Conservation (phyloP, 2,797 vertebrate genomes). For the Spinibarbus caldwelli region DNA sequence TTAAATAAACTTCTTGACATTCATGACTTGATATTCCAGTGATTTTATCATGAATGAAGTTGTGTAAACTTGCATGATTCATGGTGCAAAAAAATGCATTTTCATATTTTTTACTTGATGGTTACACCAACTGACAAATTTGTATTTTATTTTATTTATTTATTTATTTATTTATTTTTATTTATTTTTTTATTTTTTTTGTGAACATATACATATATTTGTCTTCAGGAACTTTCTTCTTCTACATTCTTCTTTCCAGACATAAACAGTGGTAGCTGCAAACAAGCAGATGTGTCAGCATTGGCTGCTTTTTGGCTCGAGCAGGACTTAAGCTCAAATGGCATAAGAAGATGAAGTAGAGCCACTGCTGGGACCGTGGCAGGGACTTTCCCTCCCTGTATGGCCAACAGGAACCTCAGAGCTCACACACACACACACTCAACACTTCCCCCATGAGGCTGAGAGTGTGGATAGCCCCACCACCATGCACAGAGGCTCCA, state of each 20-base stretch:
- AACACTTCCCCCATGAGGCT: conserved; percentile 53
- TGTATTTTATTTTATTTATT: neutral
- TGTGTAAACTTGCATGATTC: neutral
- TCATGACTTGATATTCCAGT: neutral
- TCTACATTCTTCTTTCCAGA: conserved; percentile 12
- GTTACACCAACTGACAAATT: neutral
- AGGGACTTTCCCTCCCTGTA: conserved; percentile 61
- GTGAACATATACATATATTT: neutral
- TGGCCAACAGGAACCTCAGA: conserved; percentile 54
- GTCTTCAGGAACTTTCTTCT: neutral
- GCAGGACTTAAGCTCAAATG: neutral
- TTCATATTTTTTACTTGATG: neutral
- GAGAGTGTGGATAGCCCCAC: conserved; percentile 57
- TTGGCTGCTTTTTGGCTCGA: neutral
- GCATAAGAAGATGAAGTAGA: conserved; percentile 14
- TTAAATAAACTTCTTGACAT: neutral
- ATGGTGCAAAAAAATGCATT: neutral
- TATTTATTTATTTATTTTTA: no score
- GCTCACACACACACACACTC: conserved; percentile 35
- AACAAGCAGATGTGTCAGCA: conserved; percentile 31
- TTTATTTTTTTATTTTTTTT: neutral
- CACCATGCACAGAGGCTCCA: conserved; percentile 48
- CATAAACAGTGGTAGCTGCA: conserved; percentile 6
- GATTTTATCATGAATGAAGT: neutral
- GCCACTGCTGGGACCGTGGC: conserved; percentile 25